phyloP scores from a whole-genome alignment of 37 sponge, comb jelly and placozoan species.

The Spongia lamella region DNA sequence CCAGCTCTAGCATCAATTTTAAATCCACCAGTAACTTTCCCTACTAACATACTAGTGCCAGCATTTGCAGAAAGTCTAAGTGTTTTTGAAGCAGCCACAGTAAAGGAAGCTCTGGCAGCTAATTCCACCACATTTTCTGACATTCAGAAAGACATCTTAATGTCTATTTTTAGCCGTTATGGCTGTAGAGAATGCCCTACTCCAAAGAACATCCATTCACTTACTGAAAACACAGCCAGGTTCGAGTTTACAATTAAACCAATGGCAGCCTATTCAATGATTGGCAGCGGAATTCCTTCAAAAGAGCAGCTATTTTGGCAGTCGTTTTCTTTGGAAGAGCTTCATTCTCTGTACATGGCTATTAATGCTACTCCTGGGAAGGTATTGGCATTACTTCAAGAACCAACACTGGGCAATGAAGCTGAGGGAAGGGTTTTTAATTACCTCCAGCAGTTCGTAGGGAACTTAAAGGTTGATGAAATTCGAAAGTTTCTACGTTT shows the following conservation, averaged over 20 bases:
- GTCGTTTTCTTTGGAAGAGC: not conserved
- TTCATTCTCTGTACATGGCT: slow-evolving; percentile 10
- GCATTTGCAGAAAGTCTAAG: not conserved
- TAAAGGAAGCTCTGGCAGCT: no score
- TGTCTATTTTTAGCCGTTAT: slow-evolving; percentile 14
- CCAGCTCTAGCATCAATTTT: slow-evolving; percentile 7
- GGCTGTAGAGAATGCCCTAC: slow-evolving; percentile 14
- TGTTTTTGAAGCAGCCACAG: no score
- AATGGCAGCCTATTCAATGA: slow-evolving; percentile 12
- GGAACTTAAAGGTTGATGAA: slow-evolving; percentile 7
- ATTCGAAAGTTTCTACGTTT: slow-evolving; percentile 10
- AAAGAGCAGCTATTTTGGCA: slow-evolving; percentile 17
- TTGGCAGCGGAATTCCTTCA: slow-evolving; percentile 14
- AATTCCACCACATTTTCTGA: not conserved
- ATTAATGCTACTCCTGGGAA: slow-evolving; percentile 1
- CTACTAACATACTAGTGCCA: not conserved
- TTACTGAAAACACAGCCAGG: not conserved
- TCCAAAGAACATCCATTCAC: not conserved
- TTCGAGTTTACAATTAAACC: slow-evolving; percentile 31
- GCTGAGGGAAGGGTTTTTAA: not conserved
- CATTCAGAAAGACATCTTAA: not conserved
- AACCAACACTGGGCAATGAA: not conserved
- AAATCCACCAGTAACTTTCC: not conserved
- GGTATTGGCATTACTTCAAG: not conserved
- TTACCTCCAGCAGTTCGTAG: slow-evolving; percentile 1